Evolutionary conservation across 2,797 vertebrate genomes (phyloP), one percentile per base, ranked within the genome.

Genomic region (Salarias fasciatus): DNA sequence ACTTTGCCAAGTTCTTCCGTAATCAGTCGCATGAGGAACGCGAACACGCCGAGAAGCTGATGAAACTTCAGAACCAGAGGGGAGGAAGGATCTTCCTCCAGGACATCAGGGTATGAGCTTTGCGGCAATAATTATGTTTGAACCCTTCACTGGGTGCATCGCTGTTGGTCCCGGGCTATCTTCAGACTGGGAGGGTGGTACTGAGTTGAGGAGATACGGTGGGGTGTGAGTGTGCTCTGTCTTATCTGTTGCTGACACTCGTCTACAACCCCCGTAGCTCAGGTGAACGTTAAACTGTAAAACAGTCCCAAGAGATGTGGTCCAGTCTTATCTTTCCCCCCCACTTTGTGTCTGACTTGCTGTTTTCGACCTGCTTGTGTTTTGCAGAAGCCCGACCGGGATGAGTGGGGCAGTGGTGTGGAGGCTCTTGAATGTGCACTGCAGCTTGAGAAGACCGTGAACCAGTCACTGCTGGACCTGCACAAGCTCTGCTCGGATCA

Each of bases 41-140:
- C 0, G 97, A 97, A 46, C 97, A 99, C 0, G 97, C 97, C 0
- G 96, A 99, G 87, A 99, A 96, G 66, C 90, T 98, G 29, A 97
- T 98, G 96, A 96, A 95, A 70, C 72, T 96, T 8, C 97, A 99
- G 83, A 99, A 99, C 81, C 90, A 96, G 75, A 92, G 96, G 3
- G 97, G 97, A 0, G 97, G 97, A 1, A 92, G 94, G 24, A 97
- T 98, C 86, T 97, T 96, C 87, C 89, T 99, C 11, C 96, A 99
- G 78, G 97, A 99, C 8, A 70, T 99, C 88, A 95, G 90, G 95
- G 97, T 97, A 84, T 73, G 74, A 7, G 11, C 8, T 46, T 30
- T 24, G 5, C 40, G 13, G 36, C 18, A 49, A 24, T 13, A 38
- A 50, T n/a, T n/a, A 4, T 8, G 2, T 36, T 51, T 31, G 12